Evolutionary conservation across 2,888 invertebrate species (phyloP), one percentile per base, ranked within the genome.

Genomic region (Amphipyra tragopoginis): DNA sequence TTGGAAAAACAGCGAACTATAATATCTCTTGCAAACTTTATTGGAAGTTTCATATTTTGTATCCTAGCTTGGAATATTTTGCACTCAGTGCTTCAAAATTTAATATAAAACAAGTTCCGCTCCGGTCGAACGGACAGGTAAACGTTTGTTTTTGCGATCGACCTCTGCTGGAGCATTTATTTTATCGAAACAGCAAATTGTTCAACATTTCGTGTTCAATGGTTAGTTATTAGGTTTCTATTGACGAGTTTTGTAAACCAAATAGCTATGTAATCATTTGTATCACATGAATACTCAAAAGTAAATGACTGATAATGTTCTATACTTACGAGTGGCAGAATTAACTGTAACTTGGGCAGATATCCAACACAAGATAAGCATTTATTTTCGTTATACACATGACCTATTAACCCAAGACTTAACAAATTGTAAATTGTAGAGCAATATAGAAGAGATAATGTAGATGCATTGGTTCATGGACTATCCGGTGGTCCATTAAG

Each of bases 81-180:
- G 51, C 36, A 42, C 21, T 10, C 6, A 39, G 26, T 44, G 53
- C 47, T 72, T 74, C 60, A 65, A 71, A 76, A 69, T 77, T 53
- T 67, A 61, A 76, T 78, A 65, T 62, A 70, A 71, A 79, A 69
- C 62, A 53, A 59, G 68, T 62, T 62, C 54, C 34, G 52, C 34
- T 48, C 52, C 56, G 57, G 62, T 45, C 63, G 65, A 60, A 55
- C 42, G 55, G 69, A 73, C 76, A 79, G 73, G 77, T 79, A 79
- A 78, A 79, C 64, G 65, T 80, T 83, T 80, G 78, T 77, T 81
- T 80, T 80, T 77, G 70, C 65, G 45, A 74, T 63, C 68, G 68
- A 70, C 58, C 62, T 64, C 65, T 48, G 49, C 10, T 29, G 42
- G 21, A 42, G 43, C 39, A 29, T 64, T 65, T 66, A 42, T 53